Conservation (phyloP, 2,113 vertebrate species). For the Dendropsophus ebraccatus region DNA sequence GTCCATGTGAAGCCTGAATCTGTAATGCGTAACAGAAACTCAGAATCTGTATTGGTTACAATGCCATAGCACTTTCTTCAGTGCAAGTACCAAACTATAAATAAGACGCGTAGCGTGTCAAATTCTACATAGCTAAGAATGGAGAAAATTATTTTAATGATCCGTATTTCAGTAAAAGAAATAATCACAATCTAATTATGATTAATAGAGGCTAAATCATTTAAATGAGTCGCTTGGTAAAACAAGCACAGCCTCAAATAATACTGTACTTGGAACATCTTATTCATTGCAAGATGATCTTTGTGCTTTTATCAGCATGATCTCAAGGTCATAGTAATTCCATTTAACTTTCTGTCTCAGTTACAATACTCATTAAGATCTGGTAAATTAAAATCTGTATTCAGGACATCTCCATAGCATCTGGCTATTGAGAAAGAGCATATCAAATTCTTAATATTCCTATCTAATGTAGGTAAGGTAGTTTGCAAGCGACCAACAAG, state of each 20-base stretch:
- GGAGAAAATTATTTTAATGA: conserved; percentile 16
- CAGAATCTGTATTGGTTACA: background rate
- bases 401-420: conserved; percentile 33
- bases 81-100: background rate
- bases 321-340: conserved; percentile 39
- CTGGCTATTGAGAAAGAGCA: conserved; percentile 9
- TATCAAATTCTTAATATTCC: background rate
- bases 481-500: background rate
- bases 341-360: conserved; percentile 42
- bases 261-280: conserved; percentile 31
- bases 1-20: background rate
- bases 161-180: conserved; percentile 20
- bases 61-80: background rate
- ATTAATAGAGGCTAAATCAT: conserved; percentile 32
- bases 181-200: conserved; percentile 32
- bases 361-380: conserved; percentile 37
- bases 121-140: background rate
- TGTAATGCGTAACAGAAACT: background rate
- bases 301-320: conserved; percentile 45
- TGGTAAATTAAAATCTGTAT: conserved; percentile 35
- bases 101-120: background rate
- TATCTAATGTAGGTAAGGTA: background rate
- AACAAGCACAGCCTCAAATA: conserved; percentile 17
- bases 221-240: conserved; percentile 40
- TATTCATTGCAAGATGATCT: conserved; percentile 39